Evolutionary conservation across 2,888 invertebrate genomes (phyloP).

Genomic region (Agrotis exclamationis): DNA sequence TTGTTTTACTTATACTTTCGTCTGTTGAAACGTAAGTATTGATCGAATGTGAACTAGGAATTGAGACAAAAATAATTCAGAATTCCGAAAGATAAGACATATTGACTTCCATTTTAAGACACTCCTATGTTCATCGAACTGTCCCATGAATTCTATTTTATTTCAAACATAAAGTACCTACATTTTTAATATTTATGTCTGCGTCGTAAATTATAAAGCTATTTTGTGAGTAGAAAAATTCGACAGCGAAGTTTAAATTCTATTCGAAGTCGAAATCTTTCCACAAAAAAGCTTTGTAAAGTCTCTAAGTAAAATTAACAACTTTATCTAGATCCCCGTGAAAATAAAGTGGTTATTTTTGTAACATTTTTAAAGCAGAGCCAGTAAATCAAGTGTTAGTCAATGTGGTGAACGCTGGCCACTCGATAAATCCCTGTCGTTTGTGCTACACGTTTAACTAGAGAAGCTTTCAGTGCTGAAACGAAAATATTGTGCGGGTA

Average conservation of each 20-base stretch:
- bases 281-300: too few relatives aligned
- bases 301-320: conserved; percentile 1
- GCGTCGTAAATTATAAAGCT: too few relatives aligned
- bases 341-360: conserved; percentile 31
- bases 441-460: conserved; percentile 29
- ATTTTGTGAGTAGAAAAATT: too few relatives aligned
- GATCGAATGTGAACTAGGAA: not conserved
- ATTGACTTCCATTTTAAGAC: not conserved
- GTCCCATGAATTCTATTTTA: not conserved
- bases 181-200: too few relatives aligned
- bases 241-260: too few relatives aligned
- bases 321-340: not conserved
- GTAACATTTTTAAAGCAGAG: conserved; percentile 29
- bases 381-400: conserved; percentile 47
- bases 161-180: not conserved
- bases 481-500: conserved; percentile 13
- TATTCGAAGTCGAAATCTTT: too few relatives aligned
- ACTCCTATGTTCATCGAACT: not conserved
- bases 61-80: not conserved
- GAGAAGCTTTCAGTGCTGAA: conserved; percentile 29
- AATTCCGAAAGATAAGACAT: not conserved
- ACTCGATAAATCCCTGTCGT: conserved; percentile 59
- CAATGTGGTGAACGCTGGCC: conserved; percentile 46
- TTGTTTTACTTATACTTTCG: too few relatives aligned
- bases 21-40: too few relatives aligned